Evolutionary conservation across 2,888 invertebrate genomes (phyloP), one percentile per base, ranked within the genome.

Genomic region (Lepas anatifera): DNA sequence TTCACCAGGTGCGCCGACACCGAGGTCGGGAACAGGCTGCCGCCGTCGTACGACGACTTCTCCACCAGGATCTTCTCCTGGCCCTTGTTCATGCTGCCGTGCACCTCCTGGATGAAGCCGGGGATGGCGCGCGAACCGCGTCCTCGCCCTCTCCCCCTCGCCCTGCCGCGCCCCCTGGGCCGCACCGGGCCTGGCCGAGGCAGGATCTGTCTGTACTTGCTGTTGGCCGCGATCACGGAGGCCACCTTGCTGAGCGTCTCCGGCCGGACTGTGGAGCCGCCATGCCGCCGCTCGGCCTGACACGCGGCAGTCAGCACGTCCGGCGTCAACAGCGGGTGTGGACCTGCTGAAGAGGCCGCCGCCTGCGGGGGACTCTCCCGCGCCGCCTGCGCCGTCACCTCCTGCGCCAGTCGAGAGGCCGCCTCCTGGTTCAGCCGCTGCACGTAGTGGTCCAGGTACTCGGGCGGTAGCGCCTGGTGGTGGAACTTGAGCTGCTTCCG

Each of bases 371-470:
- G 72, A 16, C 66, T 66, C 16, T 13, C 3, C 25, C 37, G 37
- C 25, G 37, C 25, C 27, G 66, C 66, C 66, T 66, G 66, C 37
- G 39, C 39, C 39, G 39, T 66, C 16, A 37, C 37, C 16, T 66
- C 66, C 39, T 27, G 39, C 3, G 66, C 37, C 39, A 66, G 66
- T 25, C 25, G 66, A 6, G 66, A 39, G 39, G 66, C 66, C n/a
- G 74, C 75, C 70, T 75, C 75, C 67, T 75, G 74, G 27, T 75
- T 75, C 35, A 76, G 71, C 10, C 87, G 86, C 69, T 88, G 88
- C 78, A 89, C 89, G 81, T 89, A 89, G 77, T 89, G 89, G 76
- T 88, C 89, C 69, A 89, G 83, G 77, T 89, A 89, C 77, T 89
- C 89, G 25, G 88, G 87, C 0, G 89, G 89, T 70, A 89, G 78